phyloP scores from a whole-genome alignment of 2,888 invertebrate genomes.

The Drosophila imparisetae region DNA sequence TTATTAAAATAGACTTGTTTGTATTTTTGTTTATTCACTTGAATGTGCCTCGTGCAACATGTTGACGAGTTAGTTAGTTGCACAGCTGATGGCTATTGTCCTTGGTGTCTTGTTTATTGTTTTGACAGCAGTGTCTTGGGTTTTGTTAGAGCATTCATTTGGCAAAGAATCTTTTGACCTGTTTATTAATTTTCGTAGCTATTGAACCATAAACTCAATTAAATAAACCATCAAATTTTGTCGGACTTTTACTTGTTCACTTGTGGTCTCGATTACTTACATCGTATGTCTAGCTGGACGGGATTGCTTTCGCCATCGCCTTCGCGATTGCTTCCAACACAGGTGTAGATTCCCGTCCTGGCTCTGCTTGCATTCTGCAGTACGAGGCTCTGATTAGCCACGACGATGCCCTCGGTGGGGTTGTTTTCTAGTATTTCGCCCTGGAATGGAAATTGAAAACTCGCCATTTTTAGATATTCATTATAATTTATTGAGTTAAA shows the following conservation, averaged over 20 bases:
- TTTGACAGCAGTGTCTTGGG: slow-evolving; percentile 3
- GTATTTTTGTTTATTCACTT: slow-evolving; percentile 26
- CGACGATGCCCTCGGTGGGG: slow-evolving; percentile 91
- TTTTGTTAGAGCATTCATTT: neutral
- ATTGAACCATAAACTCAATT: neutral
- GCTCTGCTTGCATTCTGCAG: slow-evolving; percentile 92
- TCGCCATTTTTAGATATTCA: slow-evolving; percentile 25
- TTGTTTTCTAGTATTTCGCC: slow-evolving; percentile 92
- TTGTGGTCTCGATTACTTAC: slow-evolving; percentile 86
- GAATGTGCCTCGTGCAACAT: slow-evolving; percentile 33
- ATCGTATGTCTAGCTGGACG: slow-evolving; percentile 93
- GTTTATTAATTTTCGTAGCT: neutral
- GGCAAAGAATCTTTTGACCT: neutral
- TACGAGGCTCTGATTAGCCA: slow-evolving; percentile 95
- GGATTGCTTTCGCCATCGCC: slow-evolving; percentile 95
- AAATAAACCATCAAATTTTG: neutral
- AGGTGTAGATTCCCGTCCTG: slow-evolving; percentile 93
- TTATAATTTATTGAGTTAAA: slow-evolving; percentile 75
- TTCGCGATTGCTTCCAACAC: slow-evolving; percentile 94
- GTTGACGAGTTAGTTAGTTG: slow-evolving; percentile 21
- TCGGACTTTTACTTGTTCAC: neutral
- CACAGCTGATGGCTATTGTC: slow-evolving; percentile 5
- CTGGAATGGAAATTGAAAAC: slow-evolving; percentile 76
- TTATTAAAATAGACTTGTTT: slow-evolving; percentile 17
- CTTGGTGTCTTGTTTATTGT: slow-evolving; percentile 1